phyloP scores from a whole-genome alignment of 2,888 invertebrate species.

The Drosophila picticornis region DNA sequence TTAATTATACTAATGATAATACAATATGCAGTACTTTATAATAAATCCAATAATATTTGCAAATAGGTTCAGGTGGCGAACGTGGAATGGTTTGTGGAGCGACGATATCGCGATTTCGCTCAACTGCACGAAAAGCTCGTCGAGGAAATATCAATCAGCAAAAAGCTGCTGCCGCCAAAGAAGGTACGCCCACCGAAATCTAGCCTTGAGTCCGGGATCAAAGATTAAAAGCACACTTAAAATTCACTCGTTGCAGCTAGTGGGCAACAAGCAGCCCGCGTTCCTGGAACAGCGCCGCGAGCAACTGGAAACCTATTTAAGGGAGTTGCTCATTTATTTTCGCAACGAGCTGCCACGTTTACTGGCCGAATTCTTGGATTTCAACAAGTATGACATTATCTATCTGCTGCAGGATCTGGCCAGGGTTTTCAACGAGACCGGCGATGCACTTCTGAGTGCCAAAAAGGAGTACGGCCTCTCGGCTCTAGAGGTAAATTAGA shows the following conservation, averaged over 20 bases:
- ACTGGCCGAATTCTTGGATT: constrained; percentile 93
- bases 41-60: not conserved
- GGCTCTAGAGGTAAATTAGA: constrained; percentile 89
- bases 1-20: constrained; percentile 6
- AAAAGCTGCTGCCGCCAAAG: constrained; percentile 96
- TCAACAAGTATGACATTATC: constrained; percentile 95
- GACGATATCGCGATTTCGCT: constrained; percentile 95
- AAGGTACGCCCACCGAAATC: constrained; percentile 86
- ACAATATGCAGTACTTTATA: not conserved
- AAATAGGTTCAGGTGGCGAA: constrained; percentile 87
- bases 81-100: constrained; percentile 92
- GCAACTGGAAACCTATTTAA: constrained; percentile 93
- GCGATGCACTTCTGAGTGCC: constrained; percentile 88
- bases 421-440: constrained; percentile 90
- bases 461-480: constrained; percentile 89
- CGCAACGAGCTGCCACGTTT: constrained; percentile 92
- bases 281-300: constrained; percentile 94
- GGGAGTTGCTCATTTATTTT: constrained; percentile 90
- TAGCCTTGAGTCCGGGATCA: not conserved
- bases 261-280: constrained; percentile 93
- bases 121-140: constrained; percentile 94
- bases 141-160: constrained; percentile 91
- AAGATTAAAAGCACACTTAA: not conserved
- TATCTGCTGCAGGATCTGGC: constrained; percentile 93
- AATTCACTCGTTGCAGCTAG: constrained; percentile 45